phyloP scores from a whole-genome alignment of 2,797 vertebrate species.

The Malurus leucopterus region DNA sequence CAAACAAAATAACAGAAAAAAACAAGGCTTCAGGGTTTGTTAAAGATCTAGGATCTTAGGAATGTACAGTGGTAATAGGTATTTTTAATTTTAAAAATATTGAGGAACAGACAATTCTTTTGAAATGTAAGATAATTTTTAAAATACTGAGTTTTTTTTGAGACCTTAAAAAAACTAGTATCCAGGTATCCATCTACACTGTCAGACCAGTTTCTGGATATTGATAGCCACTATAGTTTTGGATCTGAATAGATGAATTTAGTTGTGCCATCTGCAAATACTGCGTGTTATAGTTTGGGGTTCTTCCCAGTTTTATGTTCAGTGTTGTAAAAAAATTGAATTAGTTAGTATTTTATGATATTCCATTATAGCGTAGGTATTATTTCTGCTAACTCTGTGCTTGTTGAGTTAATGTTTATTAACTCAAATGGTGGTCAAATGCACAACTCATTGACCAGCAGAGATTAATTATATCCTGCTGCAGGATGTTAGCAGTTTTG shows the following conservation, averaged over 20 bases:
- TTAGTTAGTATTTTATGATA: background rate
- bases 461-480: background rate
- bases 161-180: background rate
- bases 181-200: background rate
- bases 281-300: fast-evolving
- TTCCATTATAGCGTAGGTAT: background rate
- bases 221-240: background rate
- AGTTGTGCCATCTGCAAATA: background rate
- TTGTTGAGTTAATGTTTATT: background rate
- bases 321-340: background rate
- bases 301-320: background rate
- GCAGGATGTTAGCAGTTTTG: background rate
- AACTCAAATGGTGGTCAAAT: background rate
- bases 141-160: background rate
- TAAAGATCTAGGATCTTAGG: background rate
- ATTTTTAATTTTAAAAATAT: background rate
- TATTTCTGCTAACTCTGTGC: background rate
- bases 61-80: background rate
- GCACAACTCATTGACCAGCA: background rate
- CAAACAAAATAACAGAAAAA: background rate
- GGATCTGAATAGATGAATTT: background rate
- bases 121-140: background rate
- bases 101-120: background rate
- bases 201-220: background rate
- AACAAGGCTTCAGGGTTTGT: background rate